Evolutionary conservation across 2,113 vertebrate species (phyloP).

Genomic region (human): DNA sequence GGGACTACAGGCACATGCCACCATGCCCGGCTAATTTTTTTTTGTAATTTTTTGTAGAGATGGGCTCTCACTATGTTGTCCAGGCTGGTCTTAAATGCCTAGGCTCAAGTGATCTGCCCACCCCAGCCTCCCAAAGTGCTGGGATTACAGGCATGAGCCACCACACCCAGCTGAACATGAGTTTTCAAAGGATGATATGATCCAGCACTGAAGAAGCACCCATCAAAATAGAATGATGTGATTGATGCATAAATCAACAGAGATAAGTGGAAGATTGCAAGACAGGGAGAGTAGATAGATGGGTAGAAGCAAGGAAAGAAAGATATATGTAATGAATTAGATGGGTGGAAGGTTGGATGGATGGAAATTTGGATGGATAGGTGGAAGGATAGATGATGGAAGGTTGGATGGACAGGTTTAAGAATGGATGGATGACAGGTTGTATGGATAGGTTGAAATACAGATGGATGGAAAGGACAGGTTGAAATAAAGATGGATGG

Average conservation of each 20-base stretch:
- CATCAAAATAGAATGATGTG: neutral
- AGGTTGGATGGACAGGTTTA: neutral
- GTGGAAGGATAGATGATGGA: neutral
- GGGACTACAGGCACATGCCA: too few relatives aligned
- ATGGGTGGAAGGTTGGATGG: neutral
- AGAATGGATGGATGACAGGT: neutral
- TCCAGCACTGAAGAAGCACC: neutral
- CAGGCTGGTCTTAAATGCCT: too few relatives aligned
- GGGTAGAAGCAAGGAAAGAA: neutral
- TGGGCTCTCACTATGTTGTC: too few relatives aligned
- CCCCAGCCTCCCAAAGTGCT: too few relatives aligned
- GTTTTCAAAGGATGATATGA: neutral
- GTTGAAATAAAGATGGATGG: too few relatives aligned
- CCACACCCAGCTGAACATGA: too few relatives aligned
- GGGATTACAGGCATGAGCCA: too few relatives aligned
- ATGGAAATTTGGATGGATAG: neutral
- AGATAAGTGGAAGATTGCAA: neutral
- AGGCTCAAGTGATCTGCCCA: too few relatives aligned
- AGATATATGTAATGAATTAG: rapidly evolving
- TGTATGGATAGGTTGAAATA: too few relatives aligned
- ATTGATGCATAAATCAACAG: neutral
- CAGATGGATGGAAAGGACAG: neutral
- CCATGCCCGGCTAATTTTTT: too few relatives aligned
- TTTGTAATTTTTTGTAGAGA: too few relatives aligned
- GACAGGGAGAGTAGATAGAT: neutral